A percentile compares a stretch with the other conserved stretches of the same genome.
These are phyloP conservation scores for Euplexia lucipara DNA, from an alignment of 2,888 invertebrate species.

Conservation along the genomic window DNA sequence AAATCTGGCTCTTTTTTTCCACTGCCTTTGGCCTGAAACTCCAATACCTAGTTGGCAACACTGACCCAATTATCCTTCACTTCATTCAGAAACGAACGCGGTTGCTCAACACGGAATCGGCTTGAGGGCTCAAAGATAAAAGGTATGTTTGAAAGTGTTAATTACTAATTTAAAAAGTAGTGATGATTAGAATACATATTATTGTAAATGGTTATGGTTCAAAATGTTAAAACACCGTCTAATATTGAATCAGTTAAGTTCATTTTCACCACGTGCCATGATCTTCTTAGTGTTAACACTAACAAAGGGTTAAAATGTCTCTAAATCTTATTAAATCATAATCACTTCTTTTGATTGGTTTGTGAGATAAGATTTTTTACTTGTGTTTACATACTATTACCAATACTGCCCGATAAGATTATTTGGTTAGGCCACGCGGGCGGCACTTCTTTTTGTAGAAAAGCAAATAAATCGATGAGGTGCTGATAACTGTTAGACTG, in stretches of 20 bases:
- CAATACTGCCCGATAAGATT: slow-evolving; percentile 65
- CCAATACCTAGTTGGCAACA: no score
- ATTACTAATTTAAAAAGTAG: no score
- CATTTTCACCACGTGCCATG: slow-evolving; percentile 22
- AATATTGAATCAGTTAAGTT: neutral
- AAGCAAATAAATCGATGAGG: slow-evolving; percentile 53
- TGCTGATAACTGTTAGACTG: slow-evolving; percentile 35
- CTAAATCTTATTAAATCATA: slow-evolving; percentile 17
- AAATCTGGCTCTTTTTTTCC: no score
- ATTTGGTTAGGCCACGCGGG: slow-evolving; percentile 63
- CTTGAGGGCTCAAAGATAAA: no score
- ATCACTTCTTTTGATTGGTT: slow-evolving; percentile 27
- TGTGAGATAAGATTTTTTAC: slow-evolving; percentile 41
- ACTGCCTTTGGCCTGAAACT: no score
- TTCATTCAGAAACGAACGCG: no score
- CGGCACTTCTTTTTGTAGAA: slow-evolving; percentile 38
- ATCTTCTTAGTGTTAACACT: neutral
- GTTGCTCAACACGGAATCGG: no score
- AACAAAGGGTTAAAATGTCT: neutral
- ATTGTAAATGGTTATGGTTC: neutral
- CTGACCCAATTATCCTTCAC: no score
- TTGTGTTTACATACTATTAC: slow-evolving; percentile 24
- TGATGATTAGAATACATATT: neutral
- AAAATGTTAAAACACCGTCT: neutral
- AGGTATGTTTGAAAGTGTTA: neutral